Evolutionary conservation across 1,140 invertebrate genomes (phyloP).

Genomic region (Telenomus remus): DNA sequence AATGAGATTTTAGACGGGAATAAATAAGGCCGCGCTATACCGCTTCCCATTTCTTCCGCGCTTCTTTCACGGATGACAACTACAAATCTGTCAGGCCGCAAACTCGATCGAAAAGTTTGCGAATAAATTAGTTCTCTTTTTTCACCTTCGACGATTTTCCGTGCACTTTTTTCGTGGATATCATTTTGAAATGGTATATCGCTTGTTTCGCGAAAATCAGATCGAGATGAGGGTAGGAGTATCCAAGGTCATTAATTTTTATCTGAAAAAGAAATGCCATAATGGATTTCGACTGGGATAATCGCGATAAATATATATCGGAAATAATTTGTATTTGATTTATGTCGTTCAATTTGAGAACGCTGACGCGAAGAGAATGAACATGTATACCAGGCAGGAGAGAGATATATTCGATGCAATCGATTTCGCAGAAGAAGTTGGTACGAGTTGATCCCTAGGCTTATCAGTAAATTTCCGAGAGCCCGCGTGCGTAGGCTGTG

Average conservation of each 20-base stretch:
- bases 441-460: constrained; percentile 50
- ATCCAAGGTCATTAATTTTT: constrained; percentile 6
- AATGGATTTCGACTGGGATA: constrained; percentile 28
- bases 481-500: constrained; percentile 37
- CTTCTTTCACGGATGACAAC: no score
- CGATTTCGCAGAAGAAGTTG: constrained; percentile 47
- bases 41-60: no score
- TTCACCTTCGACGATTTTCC: no score
- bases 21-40: no score
- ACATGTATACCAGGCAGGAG: constrained; percentile 30
- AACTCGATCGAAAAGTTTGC: no score
- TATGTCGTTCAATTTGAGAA: constrained; percentile 42
- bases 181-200: no score
- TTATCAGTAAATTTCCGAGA: constrained; percentile 58
- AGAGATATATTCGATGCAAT: constrained; percentile 38
- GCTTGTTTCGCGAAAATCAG: no score
- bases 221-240: no score
- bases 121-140: no score
- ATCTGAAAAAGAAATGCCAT: constrained; percentile 10
- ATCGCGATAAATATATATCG: constrained; percentile 32
- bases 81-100: no score
- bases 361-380: constrained; percentile 29
- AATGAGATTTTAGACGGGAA: no score
- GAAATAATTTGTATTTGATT: constrained; percentile 54
- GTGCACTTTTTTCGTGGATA: no score